Conservation (phyloP, 2,113 vertebrate species). For the Prinia subflava region DNA sequence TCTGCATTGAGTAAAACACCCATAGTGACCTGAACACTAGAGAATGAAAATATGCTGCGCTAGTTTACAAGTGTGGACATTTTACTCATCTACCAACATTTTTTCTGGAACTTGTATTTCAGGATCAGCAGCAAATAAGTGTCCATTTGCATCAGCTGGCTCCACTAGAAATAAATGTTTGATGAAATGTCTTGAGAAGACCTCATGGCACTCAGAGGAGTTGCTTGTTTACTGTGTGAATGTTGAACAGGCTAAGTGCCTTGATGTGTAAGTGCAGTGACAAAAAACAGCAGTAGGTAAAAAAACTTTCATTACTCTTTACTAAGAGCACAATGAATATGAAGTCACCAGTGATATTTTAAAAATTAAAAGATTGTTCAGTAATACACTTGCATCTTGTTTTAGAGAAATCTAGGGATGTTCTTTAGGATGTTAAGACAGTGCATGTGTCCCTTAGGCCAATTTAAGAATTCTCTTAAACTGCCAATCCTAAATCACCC, state of each 20-base stretch:
- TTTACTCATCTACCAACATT: not conserved
- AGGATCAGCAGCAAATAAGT: not conserved
- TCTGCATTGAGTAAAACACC: constrained; percentile 55
- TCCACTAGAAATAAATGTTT: not conserved
- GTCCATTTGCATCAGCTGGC: not conserved
- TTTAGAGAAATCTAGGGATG: not conserved
- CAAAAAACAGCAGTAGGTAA: not conserved
- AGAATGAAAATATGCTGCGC: not conserved
- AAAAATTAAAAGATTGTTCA: not conserved
- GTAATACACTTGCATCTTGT: not conserved
- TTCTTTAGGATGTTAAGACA: not conserved
- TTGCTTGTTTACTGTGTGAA: not conserved
- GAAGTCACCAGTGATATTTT: not conserved
- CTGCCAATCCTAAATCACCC: not conserved
- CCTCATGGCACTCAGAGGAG: not conserved
- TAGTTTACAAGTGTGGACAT: constrained; percentile 37
- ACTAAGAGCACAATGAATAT: not conserved
- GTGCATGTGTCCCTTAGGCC: not conserved
- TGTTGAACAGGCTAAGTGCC: not conserved
- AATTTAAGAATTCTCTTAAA: not conserved
- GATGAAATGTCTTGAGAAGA: not conserved
- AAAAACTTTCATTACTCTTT: not conserved
- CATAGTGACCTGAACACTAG: constrained; percentile 17
- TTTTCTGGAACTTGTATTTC: constrained; percentile 19
- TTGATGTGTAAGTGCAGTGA: not conserved